A percentile compares a stretch with the other conserved stretches of the same genome.
These are phyloP conservation scores for Tyria jacobaeae DNA, from an alignment of 2,888 invertebrate genomes.

Conservation along the genomic window DNA sequence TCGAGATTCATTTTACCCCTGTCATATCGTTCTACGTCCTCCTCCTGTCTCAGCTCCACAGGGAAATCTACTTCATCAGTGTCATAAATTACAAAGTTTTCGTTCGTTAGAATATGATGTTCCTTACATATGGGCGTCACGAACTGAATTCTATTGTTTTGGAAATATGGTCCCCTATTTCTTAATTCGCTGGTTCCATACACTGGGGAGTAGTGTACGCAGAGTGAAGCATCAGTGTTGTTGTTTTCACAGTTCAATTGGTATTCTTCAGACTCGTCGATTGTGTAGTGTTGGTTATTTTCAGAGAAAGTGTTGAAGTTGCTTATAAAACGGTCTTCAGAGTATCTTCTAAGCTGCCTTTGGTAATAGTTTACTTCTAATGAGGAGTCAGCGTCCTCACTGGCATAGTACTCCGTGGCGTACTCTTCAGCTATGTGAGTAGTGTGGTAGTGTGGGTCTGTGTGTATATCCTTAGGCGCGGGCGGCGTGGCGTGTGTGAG, in stretches of 20 bases:
- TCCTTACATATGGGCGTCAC: slow-evolving; percentile 77
- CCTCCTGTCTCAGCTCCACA: slow-evolving; percentile 52
- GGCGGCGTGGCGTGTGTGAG: slow-evolving; percentile 80
- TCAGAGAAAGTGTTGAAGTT: slow-evolving; percentile 65
- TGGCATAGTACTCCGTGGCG: slow-evolving; percentile 51
- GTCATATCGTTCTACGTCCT: slow-evolving; percentile 69
- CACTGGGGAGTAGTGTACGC: slow-evolving; percentile 65
- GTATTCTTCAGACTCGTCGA: slow-evolving; percentile 79
- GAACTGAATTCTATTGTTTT: slow-evolving; percentile 77
- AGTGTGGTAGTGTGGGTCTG: slow-evolving; percentile 53
- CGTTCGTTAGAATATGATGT: slow-evolving; percentile 67
- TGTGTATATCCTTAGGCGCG: slow-evolving; percentile 78
- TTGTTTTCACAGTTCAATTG: slow-evolving; percentile 71
- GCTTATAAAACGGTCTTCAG: slow-evolving; percentile 72
- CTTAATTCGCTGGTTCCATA: slow-evolving; percentile 71
- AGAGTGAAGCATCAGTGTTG: slow-evolving; percentile 55
- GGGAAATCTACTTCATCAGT: slow-evolving; percentile 80
- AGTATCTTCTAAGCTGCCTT: slow-evolving; percentile 63
- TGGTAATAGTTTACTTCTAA: slow-evolving; percentile 73
- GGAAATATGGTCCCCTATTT: slow-evolving; percentile 79
- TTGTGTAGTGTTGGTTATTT: slow-evolving; percentile 60
- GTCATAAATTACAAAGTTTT: slow-evolving; percentile 77
- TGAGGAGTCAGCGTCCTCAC: slow-evolving; percentile 53
- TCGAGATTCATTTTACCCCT: slow-evolving; percentile 81
- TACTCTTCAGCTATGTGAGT: slow-evolving; percentile 25